Evolutionary conservation across 2,113 vertebrate species (phyloP), one percentile per base, ranked within the genome.

Genomic region (Pandion haliaetus): DNA sequence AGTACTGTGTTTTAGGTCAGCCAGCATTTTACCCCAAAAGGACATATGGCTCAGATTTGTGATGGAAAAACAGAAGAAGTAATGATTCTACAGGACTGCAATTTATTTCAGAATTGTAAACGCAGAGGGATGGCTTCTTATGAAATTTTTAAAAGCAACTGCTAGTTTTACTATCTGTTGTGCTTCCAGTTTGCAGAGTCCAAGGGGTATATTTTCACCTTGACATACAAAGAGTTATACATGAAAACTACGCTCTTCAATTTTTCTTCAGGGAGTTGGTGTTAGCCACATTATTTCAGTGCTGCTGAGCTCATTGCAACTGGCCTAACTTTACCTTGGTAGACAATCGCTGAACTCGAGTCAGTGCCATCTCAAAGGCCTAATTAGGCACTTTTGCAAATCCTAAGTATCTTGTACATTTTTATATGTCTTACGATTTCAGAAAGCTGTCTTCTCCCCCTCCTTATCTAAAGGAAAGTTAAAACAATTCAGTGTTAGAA

Each of bases 381-480:
- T n/a, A 6, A 89, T 59, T 18, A 80, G 49, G 73, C n/a, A 14
- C 61, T 69, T 31, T 0, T 19, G 66, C 18, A 80, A 80, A 86
- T 24, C 32, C 73, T 7, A 40, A 32, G 7, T 7, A 44, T 10
- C 49, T 6, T 66, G 32, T 10, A 10, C 20, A 3, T 63, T 90
- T 72, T 55, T 0, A 34, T 14, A 3, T 0, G 0, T 20, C 28
- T 40, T 31, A 17, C 0, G 6, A 59, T n/a, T 82, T 65, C 17
- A 61, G n/a, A 31, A 66, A 91, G 55, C 44, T 44, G 23, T n/a
- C 38, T 59, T 90, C 59, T 0, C 40, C 40, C 44, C 36, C 45
- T 81, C 54, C 23, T 78, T 36, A 49, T 21, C 61, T 32, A 45
- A 74, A 74, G 45, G 52, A n/a, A 84, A 89, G 34, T 34, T 26